phyloP scores from a whole-genome alignment of 2,888 invertebrate genomes.

The Lithophane semibrunnea region DNA sequence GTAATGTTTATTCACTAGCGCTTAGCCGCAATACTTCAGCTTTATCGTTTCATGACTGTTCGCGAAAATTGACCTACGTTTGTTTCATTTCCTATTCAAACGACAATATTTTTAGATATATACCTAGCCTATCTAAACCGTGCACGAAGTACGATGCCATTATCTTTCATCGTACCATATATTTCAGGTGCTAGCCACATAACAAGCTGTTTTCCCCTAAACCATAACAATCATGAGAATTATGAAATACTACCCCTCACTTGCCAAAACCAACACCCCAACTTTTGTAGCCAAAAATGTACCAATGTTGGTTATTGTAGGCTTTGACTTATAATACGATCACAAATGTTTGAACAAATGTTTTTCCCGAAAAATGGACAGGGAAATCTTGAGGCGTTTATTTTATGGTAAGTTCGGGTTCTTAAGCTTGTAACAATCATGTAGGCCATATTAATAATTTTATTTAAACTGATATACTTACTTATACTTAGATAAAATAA shows the following conservation, averaged over 20 bases:
- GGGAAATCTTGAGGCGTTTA: background rate
- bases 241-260: slow-evolving; percentile 52
- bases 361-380: background rate
- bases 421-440: background rate
- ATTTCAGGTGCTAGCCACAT: slow-evolving; percentile 47
- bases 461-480: background rate
- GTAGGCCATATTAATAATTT: background rate
- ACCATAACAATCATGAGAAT: slow-evolving; percentile 58
- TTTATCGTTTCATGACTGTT: slow-evolving; percentile 36
- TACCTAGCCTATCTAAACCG: background rate
- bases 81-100: slow-evolving; percentile 23
- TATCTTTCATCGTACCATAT: slow-evolving; percentile 43
- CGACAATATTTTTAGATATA: slow-evolving; percentile 1
- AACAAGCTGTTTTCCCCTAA: slow-evolving; percentile 58
- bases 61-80: slow-evolving; percentile 24
- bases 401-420: background rate
- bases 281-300: background rate
- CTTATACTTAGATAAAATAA: too few relatives aligned
- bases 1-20: slow-evolving; percentile 42
- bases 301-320: background rate
- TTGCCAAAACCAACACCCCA: slow-evolving; percentile 16
- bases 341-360: slow-evolving; percentile 25
- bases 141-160: slow-evolving; percentile 26
- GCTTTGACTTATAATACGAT: background rate
- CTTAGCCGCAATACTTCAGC: slow-evolving; percentile 35